Conservation (phyloP, 1,140 invertebrate species). For the Laodelphax striatellus region DNA sequence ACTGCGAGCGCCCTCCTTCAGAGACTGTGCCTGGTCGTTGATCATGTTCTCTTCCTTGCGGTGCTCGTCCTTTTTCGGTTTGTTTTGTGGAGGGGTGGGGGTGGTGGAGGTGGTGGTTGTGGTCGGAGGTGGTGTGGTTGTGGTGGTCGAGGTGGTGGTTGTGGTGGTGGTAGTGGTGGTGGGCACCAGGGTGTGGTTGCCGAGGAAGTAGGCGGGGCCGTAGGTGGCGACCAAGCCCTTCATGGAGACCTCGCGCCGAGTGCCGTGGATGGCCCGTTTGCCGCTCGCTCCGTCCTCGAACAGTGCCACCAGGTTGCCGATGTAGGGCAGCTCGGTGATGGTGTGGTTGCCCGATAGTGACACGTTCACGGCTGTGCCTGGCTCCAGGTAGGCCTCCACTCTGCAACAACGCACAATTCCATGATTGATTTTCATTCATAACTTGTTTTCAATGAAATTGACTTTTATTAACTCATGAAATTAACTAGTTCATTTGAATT, state of each 20-base stretch:
- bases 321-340: constrained; percentile 57
- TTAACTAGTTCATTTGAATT: too few relatives aligned
- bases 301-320: constrained; percentile 50
- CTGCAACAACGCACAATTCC: constrained; percentile 23
- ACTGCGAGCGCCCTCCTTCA: too few relatives aligned
- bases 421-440: too few relatives aligned
- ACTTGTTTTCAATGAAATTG: too few relatives aligned
- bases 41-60: constrained; percentile 9
- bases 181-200: constrained; percentile 60
- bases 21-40: neutral
- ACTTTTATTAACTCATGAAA: too few relatives aligned
- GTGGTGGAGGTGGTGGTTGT: constrained; percentile 14
- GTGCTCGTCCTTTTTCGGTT: neutral
- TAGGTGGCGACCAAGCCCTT: constrained; percentile 51
- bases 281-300: constrained; percentile 48
- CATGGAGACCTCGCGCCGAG: constrained; percentile 45
- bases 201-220: constrained; percentile 47
- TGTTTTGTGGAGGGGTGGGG: neutral
- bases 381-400: constrained; percentile 47
- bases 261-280: constrained; percentile 39
- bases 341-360: constrained; percentile 58
- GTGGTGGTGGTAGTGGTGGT: constrained; percentile 63
- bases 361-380: constrained; percentile 67
- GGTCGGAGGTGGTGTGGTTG: constrained; percentile 35
- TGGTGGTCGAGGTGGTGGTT: constrained; percentile 47